phyloP scores from a whole-genome alignment of 2,888 invertebrate species.

The Parnassius orleans region DNA sequence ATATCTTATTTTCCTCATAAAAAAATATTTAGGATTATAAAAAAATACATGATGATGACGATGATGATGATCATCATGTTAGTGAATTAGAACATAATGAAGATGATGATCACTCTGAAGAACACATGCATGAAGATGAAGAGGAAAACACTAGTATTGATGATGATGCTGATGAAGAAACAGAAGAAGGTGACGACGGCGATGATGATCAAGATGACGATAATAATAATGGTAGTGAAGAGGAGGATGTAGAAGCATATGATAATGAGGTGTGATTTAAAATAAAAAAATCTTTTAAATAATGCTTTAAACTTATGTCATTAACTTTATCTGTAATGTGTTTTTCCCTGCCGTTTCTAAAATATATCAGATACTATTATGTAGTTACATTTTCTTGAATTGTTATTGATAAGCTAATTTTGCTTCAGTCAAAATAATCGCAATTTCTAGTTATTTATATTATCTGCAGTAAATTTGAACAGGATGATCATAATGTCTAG shows the following conservation, averaged over 20 bases:
- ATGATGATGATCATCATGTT: constrained; percentile 46
- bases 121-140: constrained; percentile 38
- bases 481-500: constrained; percentile 29
- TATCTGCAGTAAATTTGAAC: constrained; percentile 27
- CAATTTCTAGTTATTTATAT: neutral
- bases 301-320: no score
- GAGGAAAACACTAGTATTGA: constrained; percentile 36
- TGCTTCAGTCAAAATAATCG: no score
- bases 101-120: constrained; percentile 40
- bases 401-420: neutral
- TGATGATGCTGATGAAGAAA: constrained; percentile 35
- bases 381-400: neutral
- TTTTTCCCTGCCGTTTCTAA: neutral
- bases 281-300: neutral
- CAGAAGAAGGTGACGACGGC: constrained; percentile 43
- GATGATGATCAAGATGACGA: constrained; percentile 30
- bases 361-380: neutral
- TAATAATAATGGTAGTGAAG: constrained; percentile 35
- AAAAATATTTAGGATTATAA: constrained; percentile 28
- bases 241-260: constrained; percentile 32
- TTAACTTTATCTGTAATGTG: neutral
- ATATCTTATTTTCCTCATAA: neutral
- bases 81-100: constrained; percentile 39
- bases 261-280: constrained; percentile 37
- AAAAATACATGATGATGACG: constrained; percentile 46